Evolutionary conservation across 2,113 vertebrate species (phyloP), one percentile per base, ranked within the genome.

Genomic region (Plotosus lineatus): DNA sequence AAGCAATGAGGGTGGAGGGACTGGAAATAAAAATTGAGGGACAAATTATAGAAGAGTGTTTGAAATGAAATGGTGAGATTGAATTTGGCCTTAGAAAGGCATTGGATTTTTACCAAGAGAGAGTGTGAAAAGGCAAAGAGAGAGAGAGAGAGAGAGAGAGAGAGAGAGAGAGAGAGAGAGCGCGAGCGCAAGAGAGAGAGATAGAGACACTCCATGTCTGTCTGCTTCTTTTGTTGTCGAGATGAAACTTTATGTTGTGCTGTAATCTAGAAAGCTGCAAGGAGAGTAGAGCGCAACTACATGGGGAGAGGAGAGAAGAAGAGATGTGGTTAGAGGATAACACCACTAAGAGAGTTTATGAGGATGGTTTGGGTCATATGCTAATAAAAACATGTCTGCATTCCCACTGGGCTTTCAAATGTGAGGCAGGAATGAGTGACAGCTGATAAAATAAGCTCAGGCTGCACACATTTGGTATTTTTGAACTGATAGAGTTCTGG

Each of bases 31-130:
- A 75, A 56, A 81, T 58, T 40, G 81, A 82, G 72, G 48, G 4
- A 3, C 17, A 51, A 83, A 89, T 84, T 36, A 82, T 85, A 80
- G 65, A 81, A 89, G 77, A 26, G 84, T 87, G 87, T 68, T 19
- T 60, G 74, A 72, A 78, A 73, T 78, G 66, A 36, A 40, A 69
- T 40, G 44, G 84, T 46, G 6, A 84, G 87, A 81, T 85, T 88
- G 89, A 92, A 89, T 88, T 87, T 80, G 50, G 80, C 89, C 89
- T 87, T 79, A 53, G 86, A 89, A 83, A 23, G 76, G 76, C 82
- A 65, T 79, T 79, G 82, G 88, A 86, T 84, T 86, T 86, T 74
- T 76, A 83, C 86, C 75, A 88, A 63, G 85, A 87, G 82, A 79
- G 77, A 87, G 85, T 53, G 51, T 48, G 61, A 55, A 77, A 55